phyloP scores from a whole-genome alignment of 2,888 invertebrate genomes.

The Cerceris ruficornis region DNA sequence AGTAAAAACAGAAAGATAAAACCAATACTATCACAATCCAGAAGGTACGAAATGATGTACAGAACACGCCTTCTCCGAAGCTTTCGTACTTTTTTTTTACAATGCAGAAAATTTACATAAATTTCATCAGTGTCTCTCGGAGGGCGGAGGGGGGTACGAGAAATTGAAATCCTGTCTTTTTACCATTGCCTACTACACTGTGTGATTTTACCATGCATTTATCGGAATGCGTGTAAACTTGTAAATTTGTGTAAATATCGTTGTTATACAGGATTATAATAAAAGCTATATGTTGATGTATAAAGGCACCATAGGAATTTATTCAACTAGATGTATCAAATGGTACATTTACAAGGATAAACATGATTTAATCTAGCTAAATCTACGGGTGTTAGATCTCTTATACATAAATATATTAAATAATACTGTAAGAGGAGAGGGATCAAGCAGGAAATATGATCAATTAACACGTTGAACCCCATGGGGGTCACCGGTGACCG shows the following conservation, averaged over 20 bases:
- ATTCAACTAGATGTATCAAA: background rate
- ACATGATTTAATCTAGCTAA: too few relatives aligned
- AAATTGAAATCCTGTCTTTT: conserved; percentile 6
- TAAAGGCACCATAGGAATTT: background rate
- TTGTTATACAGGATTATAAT: conserved; percentile 58
- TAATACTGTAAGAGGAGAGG: too few relatives aligned
- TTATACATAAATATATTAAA: too few relatives aligned
- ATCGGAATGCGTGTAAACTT: conserved; percentile 47
- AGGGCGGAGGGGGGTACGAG: background rate
- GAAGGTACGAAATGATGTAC: conserved; percentile 9
- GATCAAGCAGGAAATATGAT: too few relatives aligned
- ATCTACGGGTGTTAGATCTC: too few relatives aligned
- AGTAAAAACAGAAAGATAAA: conserved; percentile 24
- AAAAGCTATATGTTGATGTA: conserved; percentile 51
- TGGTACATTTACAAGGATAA: too few relatives aligned
- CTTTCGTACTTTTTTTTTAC: conserved; percentile 1
- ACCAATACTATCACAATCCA: conserved; percentile 9
- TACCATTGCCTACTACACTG: conserved; percentile 7
- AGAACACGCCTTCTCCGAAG: conserved; percentile 9
- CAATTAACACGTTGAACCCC: too few relatives aligned
- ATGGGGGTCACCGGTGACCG: too few relatives aligned
- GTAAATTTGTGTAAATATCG: conserved; percentile 73
- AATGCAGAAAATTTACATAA: conserved; percentile 3
- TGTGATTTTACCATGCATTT: conserved; percentile 36
- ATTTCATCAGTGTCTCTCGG: background rate